These are phyloP conservation scores for Abscondita cerata DNA, from an alignment of 2,888 invertebrate species.

Conservation along the genomic window DNA sequence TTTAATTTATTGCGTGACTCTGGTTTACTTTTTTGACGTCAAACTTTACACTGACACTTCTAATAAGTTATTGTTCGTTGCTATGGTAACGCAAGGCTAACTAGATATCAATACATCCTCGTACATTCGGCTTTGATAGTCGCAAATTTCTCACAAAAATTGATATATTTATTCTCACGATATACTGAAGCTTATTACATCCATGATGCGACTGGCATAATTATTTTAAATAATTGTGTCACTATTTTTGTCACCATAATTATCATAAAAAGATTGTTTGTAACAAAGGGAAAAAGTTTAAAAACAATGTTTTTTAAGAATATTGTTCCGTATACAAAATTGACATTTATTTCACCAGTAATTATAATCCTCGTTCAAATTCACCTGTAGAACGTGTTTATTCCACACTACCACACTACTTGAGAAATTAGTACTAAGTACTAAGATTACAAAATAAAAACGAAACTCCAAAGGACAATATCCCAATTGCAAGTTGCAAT, in stretches of 20 bases:
- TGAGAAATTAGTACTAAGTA: conserved; percentile 27
- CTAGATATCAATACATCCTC: no score
- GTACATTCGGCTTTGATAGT: conserved; percentile 21
- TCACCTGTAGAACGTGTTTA: conserved; percentile 23
- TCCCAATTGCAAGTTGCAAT: conserved; percentile 11
- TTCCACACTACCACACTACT: conserved; percentile 25
- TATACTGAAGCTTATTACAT: conserved; percentile 22
- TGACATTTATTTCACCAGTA: conserved; percentile 16
- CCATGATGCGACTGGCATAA: conserved; percentile 6
- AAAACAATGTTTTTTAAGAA: conserved; percentile 22
- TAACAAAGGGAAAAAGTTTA: conserved; percentile 29
- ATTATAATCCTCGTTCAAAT: conserved; percentile 24
- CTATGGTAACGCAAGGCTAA: no score
- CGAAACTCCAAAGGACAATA: conserved; percentile 15
- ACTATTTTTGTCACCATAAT: conserved; percentile 17
- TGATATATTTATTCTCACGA: conserved; percentile 21
- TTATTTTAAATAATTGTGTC: conserved; percentile 13
- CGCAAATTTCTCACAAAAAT: conserved; percentile 30
- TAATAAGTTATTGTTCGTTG: no score
- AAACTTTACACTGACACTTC: no score
- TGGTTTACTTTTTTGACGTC: no score
- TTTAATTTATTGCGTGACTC: no score
- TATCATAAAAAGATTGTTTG: conserved; percentile 17
- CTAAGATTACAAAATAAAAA: conserved; percentile 18
- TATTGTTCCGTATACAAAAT: conserved; percentile 22